Conservation (phyloP, 2,113 vertebrate genomes). For the Diadophis punctatus region DNA sequence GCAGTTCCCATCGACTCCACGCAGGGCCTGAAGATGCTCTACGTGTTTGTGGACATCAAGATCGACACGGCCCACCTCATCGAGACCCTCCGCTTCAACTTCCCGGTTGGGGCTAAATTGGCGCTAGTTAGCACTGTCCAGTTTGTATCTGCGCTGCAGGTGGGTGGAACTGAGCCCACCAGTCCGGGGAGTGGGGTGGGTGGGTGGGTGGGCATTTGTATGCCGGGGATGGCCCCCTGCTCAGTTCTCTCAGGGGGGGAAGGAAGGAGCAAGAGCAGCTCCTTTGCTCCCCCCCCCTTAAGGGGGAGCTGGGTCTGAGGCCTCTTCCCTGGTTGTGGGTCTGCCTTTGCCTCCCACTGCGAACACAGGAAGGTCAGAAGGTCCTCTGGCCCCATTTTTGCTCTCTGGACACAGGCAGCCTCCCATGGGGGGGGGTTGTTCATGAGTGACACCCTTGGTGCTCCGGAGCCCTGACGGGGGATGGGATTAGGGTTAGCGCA, state of each 20-base stretch:
- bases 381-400: background rate
- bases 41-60: slow-evolving; percentile 97
- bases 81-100: slow-evolving; percentile 90
- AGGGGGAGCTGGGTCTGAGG: background rate
- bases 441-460: background rate
- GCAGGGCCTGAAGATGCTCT: slow-evolving; percentile 87
- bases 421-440: background rate
- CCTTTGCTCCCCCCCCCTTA: background rate
- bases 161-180: slow-evolving; percentile 42
- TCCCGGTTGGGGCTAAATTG: slow-evolving; percentile 72
- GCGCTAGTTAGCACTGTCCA: slow-evolving; percentile 97
- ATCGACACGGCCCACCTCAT: slow-evolving; percentile 91
- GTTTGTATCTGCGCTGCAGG: slow-evolving; percentile 93
- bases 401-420: background rate
- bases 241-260: background rate
- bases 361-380: background rate
- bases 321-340: background rate
- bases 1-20: slow-evolving; percentile 91
- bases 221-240: background rate
- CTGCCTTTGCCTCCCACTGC: background rate
- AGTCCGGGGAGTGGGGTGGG: rapidly evolving
- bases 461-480: background rate
- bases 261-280: background rate
- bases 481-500: too few relatives aligned
- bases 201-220: too few relatives aligned